A percentile compares a stretch with the other conserved stretches of the same genome.
These are phyloP conservation scores for Amphibalanus amphitrite DNA, from an alignment of 1,140 invertebrate genomes.

Conservation along the genomic window DNA sequence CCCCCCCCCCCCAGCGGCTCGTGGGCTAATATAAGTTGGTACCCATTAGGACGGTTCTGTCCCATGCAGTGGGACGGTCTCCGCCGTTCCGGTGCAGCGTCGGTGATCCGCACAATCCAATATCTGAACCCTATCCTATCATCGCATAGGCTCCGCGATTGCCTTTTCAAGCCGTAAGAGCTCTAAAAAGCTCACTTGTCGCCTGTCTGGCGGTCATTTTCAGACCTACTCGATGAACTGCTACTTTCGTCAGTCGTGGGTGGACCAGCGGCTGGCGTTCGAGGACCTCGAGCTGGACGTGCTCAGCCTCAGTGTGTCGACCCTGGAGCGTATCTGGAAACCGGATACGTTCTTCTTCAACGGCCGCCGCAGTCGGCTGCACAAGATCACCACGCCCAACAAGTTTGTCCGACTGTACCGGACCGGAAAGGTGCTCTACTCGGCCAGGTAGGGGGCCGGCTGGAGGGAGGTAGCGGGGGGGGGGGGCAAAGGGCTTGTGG, in stretches of 20 bases:
- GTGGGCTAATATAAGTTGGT: too few species aligned
- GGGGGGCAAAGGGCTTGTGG: too few species aligned
- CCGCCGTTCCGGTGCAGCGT: too few species aligned
- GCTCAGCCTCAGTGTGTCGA: conserved; percentile 73
- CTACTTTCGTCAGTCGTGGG: conserved; percentile 82
- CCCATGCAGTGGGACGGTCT: too few species aligned
- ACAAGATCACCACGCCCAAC: conserved; percentile 90
- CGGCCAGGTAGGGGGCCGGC: conserved; percentile 75
- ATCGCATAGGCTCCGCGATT: too few species aligned
- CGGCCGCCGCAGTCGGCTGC: conserved; percentile 78
- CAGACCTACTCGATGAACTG: conserved; percentile 94
- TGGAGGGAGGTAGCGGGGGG: too few species aligned
- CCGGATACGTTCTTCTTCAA: conserved; percentile 91
- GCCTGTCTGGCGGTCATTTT: conserved; percentile 34
- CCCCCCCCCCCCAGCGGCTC: too few species aligned
- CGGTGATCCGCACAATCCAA: neutral
- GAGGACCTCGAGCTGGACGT: conserved; percentile 39
- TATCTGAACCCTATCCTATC: too few species aligned
- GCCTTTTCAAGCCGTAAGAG: too few species aligned
- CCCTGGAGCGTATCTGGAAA: conserved; percentile 84
- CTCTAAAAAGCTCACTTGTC: too few species aligned
- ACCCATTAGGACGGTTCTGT: too few species aligned
- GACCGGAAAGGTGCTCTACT: conserved; percentile 83
- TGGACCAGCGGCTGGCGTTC: conserved; percentile 64
- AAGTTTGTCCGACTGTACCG: conserved; percentile 73